Base-by-base conservation (phyloP, 2,797 vertebrate species). In the Ispidina picta region DNA sequence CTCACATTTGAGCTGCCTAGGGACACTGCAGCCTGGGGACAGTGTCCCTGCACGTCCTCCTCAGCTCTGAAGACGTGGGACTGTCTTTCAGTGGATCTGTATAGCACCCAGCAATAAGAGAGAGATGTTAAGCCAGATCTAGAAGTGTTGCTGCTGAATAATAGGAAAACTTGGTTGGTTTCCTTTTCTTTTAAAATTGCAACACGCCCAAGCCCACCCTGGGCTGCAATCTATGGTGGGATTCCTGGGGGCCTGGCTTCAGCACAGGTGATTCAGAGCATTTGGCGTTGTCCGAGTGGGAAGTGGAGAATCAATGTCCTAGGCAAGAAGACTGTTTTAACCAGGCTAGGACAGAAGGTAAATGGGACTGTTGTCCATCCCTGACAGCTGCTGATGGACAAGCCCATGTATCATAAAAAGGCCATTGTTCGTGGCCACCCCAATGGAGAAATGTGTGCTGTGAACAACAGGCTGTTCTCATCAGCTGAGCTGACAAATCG, bases 311-410 rank as follows among this genome's bases (percentile, higher is more conserved):
- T n/a, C n/a, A n/a, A 3, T 2, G 28, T 18, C 54, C n/a, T 19
- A 62, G 66, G 43, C 73, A n/a, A 71, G 28, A 48, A 21, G 44
- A 54, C 16, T 15, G 4, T 33, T 72, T 76, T 49, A 55, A 62
- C 66, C 48, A 43, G 15, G 28, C 70, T 72, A 9, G 35, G 13
- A 22, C 71, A 29, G 2, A 51, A 69, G 87, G 79, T 84, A 60
- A 58, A 15, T 26, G 72, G 51, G 62, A 44, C 88, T 44, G 75
- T 41, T 94, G 92, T 83, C 39, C 66, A 5, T 37, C 60, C 37
- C 73, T 78, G 75, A 88, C 97, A 97, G 96, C 96, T 97, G 96
- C 48, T 65, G 59, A 39, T n/a, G 37, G 62, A n/a, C 31, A 41
- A 63, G 55, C 41, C 79, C 46, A 2, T 3, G 25, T 26, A 51